Percentiles rank a stretch among this genome's conserved stretches.
phyloP scores from a whole-genome alignment of 2,797 vertebrate species.

The Ptychadena robeensis region DNA sequence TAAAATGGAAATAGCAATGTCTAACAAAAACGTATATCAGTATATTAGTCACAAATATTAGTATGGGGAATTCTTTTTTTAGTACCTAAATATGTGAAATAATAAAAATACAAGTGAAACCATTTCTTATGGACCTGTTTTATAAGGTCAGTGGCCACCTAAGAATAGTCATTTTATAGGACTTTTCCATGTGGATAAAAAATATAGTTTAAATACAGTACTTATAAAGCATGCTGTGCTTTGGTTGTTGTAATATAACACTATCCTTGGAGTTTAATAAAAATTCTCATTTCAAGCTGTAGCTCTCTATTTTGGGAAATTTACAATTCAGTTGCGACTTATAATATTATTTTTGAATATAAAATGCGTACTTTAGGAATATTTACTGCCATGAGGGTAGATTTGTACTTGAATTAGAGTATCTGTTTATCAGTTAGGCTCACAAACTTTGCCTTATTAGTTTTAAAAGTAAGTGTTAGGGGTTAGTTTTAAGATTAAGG shows the following conservation, averaged over 20 bases:
- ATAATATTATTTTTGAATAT: neutral
- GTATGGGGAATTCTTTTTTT: conserved; percentile 18
- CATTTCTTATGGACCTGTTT: conserved; percentile 11
- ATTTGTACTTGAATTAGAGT: too few species aligned
- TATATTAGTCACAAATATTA: conserved; percentile 31
- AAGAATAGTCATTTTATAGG: conserved; percentile 17
- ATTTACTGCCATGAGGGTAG: neutral
- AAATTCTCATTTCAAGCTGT: neutral
- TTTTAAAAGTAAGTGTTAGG: too few species aligned
- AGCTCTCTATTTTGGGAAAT: neutral
- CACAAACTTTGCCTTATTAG: too few species aligned
- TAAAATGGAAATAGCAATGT: too few species aligned
- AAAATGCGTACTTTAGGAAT: neutral
- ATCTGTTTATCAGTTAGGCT: too few species aligned
- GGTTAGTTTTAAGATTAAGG: too few species aligned
- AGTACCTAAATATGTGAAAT: conserved; percentile 7
- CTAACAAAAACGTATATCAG: too few species aligned
- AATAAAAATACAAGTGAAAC: conserved; percentile 11
- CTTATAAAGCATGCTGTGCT: neutral
- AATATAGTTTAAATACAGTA: neutral
- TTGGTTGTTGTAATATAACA: neutral
- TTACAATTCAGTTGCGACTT: neutral
- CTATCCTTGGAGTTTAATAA: neutral
- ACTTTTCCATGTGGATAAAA: conserved; percentile 6
- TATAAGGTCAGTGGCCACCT: conserved; percentile 31